phyloP scores from a whole-genome alignment of 2,113 vertebrate genomes.

The Psettodes erumei region DNA sequence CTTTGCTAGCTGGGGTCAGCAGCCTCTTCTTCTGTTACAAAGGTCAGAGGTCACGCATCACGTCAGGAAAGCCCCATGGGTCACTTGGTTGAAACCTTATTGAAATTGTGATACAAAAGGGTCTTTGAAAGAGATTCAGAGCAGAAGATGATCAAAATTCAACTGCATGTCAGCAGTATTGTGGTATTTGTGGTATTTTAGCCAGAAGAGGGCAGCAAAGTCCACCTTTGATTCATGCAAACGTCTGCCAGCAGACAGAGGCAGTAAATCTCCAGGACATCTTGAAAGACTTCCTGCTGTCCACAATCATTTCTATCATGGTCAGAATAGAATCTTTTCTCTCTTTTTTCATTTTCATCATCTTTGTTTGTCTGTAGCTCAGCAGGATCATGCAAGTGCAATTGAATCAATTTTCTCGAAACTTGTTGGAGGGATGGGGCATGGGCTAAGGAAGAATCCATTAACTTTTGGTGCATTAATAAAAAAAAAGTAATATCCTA shows the following conservation, averaged over 20 bases:
- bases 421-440: too few species aligned
- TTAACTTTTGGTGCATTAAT: too few species aligned
- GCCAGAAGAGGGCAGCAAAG: slow-evolving; percentile 57
- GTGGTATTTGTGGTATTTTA: background rate
- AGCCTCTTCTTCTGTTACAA: slow-evolving; percentile 86
- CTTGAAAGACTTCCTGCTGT: background rate
- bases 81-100: background rate
- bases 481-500: too few species aligned
- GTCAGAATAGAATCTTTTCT: background rate
- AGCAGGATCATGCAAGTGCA: too few species aligned
- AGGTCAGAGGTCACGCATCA: slow-evolving; percentile 80
- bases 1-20: slow-evolving; percentile 89
- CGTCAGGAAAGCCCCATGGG: background rate
- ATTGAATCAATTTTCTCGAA: too few species aligned
- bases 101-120: background rate
- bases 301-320: background rate
- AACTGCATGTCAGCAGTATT: background rate
- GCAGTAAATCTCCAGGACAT: background rate
- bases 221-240: background rate
- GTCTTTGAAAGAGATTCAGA: background rate
- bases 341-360: background rate
- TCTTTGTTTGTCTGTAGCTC: too few species aligned
- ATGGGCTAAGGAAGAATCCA: too few species aligned
- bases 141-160: background rate
- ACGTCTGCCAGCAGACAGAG: background rate